Base-by-base conservation (phyloP, 1,140 invertebrate species). In the Littorina saxatilis region DNA sequence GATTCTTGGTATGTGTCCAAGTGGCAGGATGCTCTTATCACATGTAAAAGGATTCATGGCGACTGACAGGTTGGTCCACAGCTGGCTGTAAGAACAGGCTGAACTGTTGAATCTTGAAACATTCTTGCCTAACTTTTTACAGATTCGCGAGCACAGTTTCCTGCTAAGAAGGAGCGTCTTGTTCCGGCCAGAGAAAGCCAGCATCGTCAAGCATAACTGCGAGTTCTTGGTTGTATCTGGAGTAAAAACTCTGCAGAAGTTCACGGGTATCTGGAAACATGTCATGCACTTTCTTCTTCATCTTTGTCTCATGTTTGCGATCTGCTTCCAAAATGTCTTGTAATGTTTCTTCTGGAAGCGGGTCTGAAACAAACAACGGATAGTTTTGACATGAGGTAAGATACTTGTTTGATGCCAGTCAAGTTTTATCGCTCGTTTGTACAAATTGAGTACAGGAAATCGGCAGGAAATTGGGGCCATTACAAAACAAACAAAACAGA, bases 211-310 rank as follows among this genome's bases (percentile, higher is more conserved):
- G 40, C 35, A 82, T 27, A 23, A 39, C 32, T 7, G 79, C 66
- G 37, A 83, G 68, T 2, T 82, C 75, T 50, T 73, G 15, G 43
- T 82, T 84, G 80, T 72, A 83, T 15, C 43, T 47, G 29, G 58
- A 58, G 37, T 78, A 84, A 52, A 84, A 82, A 17, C 80, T 74
- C 2, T 82, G 37, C 11, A 82, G 72, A 5, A 77, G 37, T 11
- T 70, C 50, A 9, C 80, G 27, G 20, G 81, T 84, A 15, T 82
- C 63, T 20, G 77, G 61, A 35, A n/a, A 82, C 81, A 84, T 84
- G 40, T 72, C 32, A 0, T 66, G 63, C 39, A 73, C 82, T 27
- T 63, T 72, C 37, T 61, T 81, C 66, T 83, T 83, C 2, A n/a
- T 23, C 35, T 29, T 11, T 4, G 79, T 83, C 74, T 83, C 50